Percentiles rank a stretch among this genome's conserved stretches.
Evolutionary conservation across 2,113 vertebrate genomes (phyloP).

Genomic region (Psophia crepitans): DNA sequence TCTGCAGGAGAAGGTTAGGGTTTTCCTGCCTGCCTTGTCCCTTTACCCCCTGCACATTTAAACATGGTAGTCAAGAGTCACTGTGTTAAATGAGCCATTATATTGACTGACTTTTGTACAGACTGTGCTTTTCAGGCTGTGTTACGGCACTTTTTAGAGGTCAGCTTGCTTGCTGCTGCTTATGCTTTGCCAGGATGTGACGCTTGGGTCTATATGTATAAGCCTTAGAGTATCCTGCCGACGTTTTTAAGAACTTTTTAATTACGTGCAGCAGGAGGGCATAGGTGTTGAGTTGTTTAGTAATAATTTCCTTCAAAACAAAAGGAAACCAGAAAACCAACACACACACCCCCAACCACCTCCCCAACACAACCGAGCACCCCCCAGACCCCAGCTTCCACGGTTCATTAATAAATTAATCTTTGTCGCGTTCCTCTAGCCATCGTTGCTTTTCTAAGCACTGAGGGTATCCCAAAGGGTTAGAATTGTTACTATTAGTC

Average conservation of each 20-base stretch:
- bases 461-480: not conserved
- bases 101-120: not conserved
- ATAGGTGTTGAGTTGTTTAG: not conserved
- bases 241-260: not conserved
- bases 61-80: not conserved
- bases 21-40: not conserved
- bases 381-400: not conserved
- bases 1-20: not conserved
- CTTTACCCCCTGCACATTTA: not conserved
- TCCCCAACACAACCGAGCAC: not conserved
- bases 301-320: not conserved
- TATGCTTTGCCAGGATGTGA: not conserved
- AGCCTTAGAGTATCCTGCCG: not conserved
- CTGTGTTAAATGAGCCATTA: not conserved
- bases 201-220: not conserved
- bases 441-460: not conserved
- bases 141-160: not conserved
- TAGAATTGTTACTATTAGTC: not conserved
- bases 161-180: not conserved
- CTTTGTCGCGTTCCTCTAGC: not conserved
- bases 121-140: not conserved
- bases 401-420: too few species aligned
- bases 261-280: not conserved
- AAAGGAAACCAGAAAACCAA: too few species aligned
- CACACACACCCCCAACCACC: too few species aligned